Conservation (phyloP, 2,888 invertebrate species). For the Cantharis lateralis region DNA sequence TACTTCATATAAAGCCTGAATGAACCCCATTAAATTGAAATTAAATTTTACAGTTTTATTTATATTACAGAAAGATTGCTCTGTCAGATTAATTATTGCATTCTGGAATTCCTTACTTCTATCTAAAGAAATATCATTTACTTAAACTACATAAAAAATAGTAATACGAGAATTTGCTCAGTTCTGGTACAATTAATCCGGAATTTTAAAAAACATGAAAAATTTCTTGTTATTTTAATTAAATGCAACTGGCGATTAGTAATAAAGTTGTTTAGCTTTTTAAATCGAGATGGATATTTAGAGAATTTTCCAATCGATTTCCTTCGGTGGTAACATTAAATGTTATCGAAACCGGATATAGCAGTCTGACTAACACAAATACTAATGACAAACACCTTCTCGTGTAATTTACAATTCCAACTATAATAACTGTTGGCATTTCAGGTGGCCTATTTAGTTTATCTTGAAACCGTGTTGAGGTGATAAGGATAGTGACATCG, state of each 20-base stretch:
- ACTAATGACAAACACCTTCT: neutral
- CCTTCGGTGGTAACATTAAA: neutral
- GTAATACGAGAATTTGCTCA: too few species aligned
- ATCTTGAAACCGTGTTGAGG: neutral
- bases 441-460: neutral
- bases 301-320: neutral
- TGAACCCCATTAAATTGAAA: neutral
- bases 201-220: too few species aligned
- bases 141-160: too few species aligned
- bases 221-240: too few species aligned
- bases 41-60: neutral
- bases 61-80: neutral
- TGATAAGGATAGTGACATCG: neutral
- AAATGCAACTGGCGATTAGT: too few species aligned
- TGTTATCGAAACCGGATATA: slow-evolving; percentile 1
- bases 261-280: too few species aligned
- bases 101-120: neutral
- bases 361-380: neutral
- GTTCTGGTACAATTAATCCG: too few species aligned
- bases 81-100: neutral
- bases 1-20: neutral
- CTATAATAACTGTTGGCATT: neutral
- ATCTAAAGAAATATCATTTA: neutral
- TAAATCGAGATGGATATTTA: too few species aligned
- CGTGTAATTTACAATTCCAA: neutral